Evolutionary conservation across 2,888 invertebrate genomes (phyloP), one percentile per base, ranked within the genome.

Genomic region (Eulithis testata): DNA sequence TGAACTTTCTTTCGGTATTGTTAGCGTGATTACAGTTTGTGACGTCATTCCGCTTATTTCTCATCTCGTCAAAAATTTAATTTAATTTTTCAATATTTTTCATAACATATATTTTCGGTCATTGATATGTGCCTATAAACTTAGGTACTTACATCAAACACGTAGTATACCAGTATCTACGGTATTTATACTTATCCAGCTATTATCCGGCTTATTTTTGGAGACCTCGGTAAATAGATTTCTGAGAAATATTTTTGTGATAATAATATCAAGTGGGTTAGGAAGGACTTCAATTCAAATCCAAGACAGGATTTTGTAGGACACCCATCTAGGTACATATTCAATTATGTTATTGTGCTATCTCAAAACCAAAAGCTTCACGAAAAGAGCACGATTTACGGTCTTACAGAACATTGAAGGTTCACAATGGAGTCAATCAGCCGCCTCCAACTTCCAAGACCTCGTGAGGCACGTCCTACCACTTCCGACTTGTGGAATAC

Each of bases 401-500:
- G 84, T 77, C 81, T 80, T 78, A 81, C 84, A 83, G 88, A 82
- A 85, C 87, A 88, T 89, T 89, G 87, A 89, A 71, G 81, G 78
- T 77, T 81, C 78, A 91, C 91, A 91, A 92, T 91, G 81, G 86
- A 80, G 84, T 86, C 91, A 92, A 92, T 92, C 91, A 92, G 81
- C 84, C 83, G 77, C 73, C 73, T 78, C 81, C 82, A 87, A 89
- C 83, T 88, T 84, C 79, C 79, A 77, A 83, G 84, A 84, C 84
- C 87, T 84, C 85, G 81, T 70, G 77, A 83, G 77, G 85, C 91
- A 91, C 90, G 91, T 91, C 81, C 80, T 77, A 76, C 70, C 76
- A 82, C 86, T 83, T 85, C 84, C 85, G 83, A 86, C 80, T 86
- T 81, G 73, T 77, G 78, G 77, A 40, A 78, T 79, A 82, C 83